Conservation (phyloP, 2,888 invertebrate species). For the Sepiola atlantica region DNA sequence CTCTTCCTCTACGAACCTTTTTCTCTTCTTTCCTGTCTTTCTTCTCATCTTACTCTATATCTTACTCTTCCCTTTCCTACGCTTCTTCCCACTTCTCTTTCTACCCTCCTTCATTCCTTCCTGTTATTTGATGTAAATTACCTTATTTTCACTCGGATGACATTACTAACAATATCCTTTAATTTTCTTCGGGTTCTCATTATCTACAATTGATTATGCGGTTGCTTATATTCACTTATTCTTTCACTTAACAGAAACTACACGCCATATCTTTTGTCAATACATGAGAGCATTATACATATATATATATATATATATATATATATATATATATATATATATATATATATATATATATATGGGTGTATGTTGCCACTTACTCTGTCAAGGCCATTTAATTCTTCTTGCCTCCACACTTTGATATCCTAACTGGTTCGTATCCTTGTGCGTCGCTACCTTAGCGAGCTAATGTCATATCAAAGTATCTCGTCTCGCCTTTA, state of each 20-base stretch:
- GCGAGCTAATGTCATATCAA: background rate
- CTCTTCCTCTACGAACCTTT: background rate
- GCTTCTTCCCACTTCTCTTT: no score
- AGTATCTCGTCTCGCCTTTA: background rate
- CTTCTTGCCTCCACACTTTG: background rate
- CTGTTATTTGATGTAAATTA: background rate
- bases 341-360: background rate
- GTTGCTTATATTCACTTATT: background rate
- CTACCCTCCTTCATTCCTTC: background rate
- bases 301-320: constrained; percentile 24
- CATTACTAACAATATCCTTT: background rate
- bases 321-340: background rate
- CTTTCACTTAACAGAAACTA: background rate
- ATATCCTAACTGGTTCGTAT: background rate
- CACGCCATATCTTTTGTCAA: background rate
- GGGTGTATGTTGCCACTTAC: background rate
- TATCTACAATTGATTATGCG: background rate
- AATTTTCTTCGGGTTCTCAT: background rate
- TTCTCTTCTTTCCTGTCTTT: background rate
- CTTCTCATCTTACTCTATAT: background rate
- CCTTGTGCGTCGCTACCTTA: background rate
- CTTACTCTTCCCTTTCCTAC: background rate
- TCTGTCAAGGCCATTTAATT: background rate
- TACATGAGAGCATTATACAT: background rate
- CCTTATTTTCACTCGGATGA: background rate